Conservation (phyloP, 1,140 invertebrate species). For the Drosophila insularis region DNA sequence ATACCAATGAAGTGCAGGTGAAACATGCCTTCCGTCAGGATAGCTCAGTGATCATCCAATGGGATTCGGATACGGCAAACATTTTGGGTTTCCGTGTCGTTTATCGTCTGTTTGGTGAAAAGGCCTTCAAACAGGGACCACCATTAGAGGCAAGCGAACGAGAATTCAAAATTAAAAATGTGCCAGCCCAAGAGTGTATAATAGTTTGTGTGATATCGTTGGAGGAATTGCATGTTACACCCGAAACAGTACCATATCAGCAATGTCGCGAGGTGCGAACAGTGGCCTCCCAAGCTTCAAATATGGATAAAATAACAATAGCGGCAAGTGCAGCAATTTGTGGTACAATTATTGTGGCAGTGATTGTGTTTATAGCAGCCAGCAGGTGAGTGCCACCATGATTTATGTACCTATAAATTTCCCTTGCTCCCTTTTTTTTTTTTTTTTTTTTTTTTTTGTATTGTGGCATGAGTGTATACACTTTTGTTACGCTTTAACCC, state of each 20-base stretch:
- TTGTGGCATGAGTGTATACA: not conserved
- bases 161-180: conserved; percentile 96
- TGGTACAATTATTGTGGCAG: conserved; percentile 94
- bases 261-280: conserved; percentile 95
- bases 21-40: conserved; percentile 93
- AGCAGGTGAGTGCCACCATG: conserved; percentile 83
- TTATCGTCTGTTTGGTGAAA: conserved; percentile 94
- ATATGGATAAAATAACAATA: conserved; percentile 97
- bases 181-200: conserved; percentile 95
- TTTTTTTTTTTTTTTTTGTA: not conserved
- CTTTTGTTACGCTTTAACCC: conserved; percentile 25
- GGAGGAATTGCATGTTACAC: conserved; percentile 92
- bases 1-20: conserved; percentile 90
- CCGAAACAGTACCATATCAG: conserved; percentile 91
- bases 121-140: conserved; percentile 93
- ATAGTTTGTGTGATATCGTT: conserved; percentile 95
- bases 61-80: conserved; percentile 93
- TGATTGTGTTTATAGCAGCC: conserved; percentile 93
- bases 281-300: conserved; percentile 89
- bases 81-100: conserved; percentile 94
- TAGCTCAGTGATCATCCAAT: conserved; percentile 94
- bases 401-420: conserved; percentile 43
- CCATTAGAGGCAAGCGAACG: conserved; percentile 93
- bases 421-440: not conserved
- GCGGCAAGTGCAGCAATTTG: conserved; percentile 96